Evolutionary conservation across 2,113 vertebrate genomes (phyloP), one percentile per base, ranked within the genome.

Genomic region (Xiphophorus couchianus): DNA sequence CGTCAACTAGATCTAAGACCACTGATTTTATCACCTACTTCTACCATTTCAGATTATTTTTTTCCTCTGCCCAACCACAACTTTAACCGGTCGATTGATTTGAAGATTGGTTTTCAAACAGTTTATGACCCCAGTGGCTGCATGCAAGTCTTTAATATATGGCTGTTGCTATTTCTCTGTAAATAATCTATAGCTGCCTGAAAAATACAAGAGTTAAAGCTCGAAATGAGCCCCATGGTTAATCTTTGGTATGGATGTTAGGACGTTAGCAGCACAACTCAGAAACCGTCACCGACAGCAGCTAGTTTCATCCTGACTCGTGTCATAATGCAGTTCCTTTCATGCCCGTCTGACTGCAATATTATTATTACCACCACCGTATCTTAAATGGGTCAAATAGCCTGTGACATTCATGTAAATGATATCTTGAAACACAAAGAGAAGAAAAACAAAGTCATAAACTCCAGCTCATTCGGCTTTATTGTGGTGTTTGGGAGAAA

Each of bases 381-480:
- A 37, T 64, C 71, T 71, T 73, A 61, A 79, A 66, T 11, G 8
- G 6, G 51, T 37, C 14, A 71, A 73, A 65, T 51, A 30, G 60
- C 62, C 68, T 66, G 73, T 78, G 63, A 51, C n/a, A 66, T 68
- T 60, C 42, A 74, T 74, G 69, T 39, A 62, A 66, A 2, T 0
- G 0, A 29, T 31, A n/a, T 69, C 13, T 17, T 3, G 1, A 76
- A 76, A 69, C 28, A 39, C 74, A 25, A 14, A 62, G 19, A 27
- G n/a, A 62, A 75, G n/a, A 69, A 44, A 76, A 71, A 68, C 61
- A 77, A 39, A 64, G 54, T 66, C 17, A 67, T 85, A 74, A 77
- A 77, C 82, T 63, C 13, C 64, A 74, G 33, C 62, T 37, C 62
- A 73, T 85, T 86, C 54, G 64, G 61, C 37, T 84, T 81, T 75